Evolutionary conservation across 2,888 invertebrate species (phyloP), one percentile per base, ranked within the genome.

Genomic region (Empis stercorea): DNA sequence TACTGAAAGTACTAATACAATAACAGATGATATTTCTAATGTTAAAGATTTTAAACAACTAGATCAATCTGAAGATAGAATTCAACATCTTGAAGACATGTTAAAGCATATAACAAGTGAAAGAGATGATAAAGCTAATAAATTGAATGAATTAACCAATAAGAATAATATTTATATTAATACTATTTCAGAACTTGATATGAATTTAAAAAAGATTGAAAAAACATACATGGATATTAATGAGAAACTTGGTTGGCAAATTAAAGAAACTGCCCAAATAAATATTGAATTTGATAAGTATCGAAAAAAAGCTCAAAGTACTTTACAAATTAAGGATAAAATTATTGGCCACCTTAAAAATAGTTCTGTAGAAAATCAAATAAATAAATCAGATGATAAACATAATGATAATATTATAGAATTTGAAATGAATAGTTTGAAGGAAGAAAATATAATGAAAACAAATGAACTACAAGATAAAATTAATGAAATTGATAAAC

Each of bases 281-380:
- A 67, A 69, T 17, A 60, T 62, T 7, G 87, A 88, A 61, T 73
- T 86, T 57, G 76, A 80, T 46, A 81, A 83, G 46, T 87, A 88
- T 64, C 80, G 84, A 55, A 76, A 78, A n/a, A 81, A 87, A 58
- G 87, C 87, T 1, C 78, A 84, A 56, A 75, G 79, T 53, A 84
- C 86, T 49, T 66, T 88, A 10, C 81, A 80, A 63, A 80, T 81
- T 51, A 87, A 87, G 59, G 87, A 88, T 59, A 76, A 79, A 55
- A 65, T 87, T 23, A 84, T 86, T 48, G 68, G 74, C 9, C 76
- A 79, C 55, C 64, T 84, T 32, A 74, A 74, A 51, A 53, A 20
- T 48, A 37, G 54, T 44, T 52, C 47, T 42, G 52, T 51, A 32
- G 56, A 56, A 41, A 62, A 64, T 47, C 15, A 20, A n/a, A 4